These are phyloP conservation scores for Eucidaris tribuloides DNA, from an alignment of 35 echinoderm and acorn worm species.

Conservation along the genomic window DNA sequence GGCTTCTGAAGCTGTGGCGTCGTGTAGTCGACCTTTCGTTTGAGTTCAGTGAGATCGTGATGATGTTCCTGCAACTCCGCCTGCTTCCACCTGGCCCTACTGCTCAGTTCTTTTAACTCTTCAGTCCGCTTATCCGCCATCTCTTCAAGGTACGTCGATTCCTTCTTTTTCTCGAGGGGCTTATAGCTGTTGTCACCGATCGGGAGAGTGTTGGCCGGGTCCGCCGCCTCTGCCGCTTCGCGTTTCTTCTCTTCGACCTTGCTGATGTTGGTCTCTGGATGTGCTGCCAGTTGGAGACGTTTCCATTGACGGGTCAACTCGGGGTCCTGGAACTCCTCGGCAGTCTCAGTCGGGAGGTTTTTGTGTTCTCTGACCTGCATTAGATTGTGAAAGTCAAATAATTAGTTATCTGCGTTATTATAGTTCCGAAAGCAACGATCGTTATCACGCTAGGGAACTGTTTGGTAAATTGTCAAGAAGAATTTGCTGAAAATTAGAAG, in stretches of 20 bases:
- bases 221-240: slow-evolving; percentile 22
- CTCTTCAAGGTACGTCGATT: slow-evolving; percentile 66
- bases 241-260: slow-evolving; percentile 47
- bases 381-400: too few species aligned
- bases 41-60: slow-evolving; percentile 76
- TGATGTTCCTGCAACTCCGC: slow-evolving; percentile 89
- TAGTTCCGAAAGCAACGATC: too few species aligned
- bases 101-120: slow-evolving; percentile 59
- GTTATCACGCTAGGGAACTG: too few species aligned
- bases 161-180: slow-evolving; percentile 24
- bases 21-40: slow-evolving; percentile 87
- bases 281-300: slow-evolving; percentile 46
- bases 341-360: slow-evolving; percentile 81
- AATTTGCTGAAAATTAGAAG: too few species aligned
- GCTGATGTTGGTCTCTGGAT: slow-evolving; percentile 48
- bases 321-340: slow-evolving; percentile 63
- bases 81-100: slow-evolving; percentile 85
- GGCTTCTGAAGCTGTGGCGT: slow-evolving; percentile 64
- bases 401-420: too few species aligned
- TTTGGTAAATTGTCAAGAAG: too few species aligned
- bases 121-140: slow-evolving; percentile 61
- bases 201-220: slow-evolving; percentile 33
- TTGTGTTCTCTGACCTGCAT: slow-evolving; percentile 63
- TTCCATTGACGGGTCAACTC: slow-evolving; percentile 58
- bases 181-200: slow-evolving; percentile 57